Evolutionary conservation across 2,113 vertebrate species (phyloP), one percentile per base, ranked within the genome.

Genomic region (Platichthys stellatus): DNA sequence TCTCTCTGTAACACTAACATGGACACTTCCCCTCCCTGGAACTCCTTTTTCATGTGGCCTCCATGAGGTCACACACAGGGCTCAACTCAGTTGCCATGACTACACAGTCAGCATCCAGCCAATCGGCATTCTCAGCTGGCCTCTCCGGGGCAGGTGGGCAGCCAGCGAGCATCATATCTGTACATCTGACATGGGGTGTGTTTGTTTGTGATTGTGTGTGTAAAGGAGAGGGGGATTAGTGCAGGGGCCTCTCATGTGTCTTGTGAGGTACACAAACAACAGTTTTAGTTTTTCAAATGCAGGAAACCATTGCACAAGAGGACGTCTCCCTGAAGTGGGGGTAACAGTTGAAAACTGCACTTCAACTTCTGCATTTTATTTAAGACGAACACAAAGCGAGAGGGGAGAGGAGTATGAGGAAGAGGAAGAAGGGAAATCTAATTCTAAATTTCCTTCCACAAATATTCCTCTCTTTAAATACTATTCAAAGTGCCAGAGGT

Each of bases 81-180:
- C 85, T 82, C 59, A 72, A 89, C 81, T 88, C 81, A 78, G 89
- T 89, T 90, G 80, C 86, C 88, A 90, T 90, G 87, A 82, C 83
- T 76, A 88, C 87, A 75, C 81, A 72, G 64, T 68, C 68, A 87
- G 74, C 72, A 77, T 86, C 63, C 66, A 85, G 75, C 84, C 86
- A 85, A 88, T 86, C 12, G 45, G 81, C 75, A 67, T 66, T 80
- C 75, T 82, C 69, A 74, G 78, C 47, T 78, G 76, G 63, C 78
- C 81, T 72, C 76, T 72, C 8, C 69, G 70, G 80, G 74, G 70
- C 76, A 73, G 82, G 85, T 78, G 74, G 74, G 81, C 76, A 81
- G 76, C 73, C 76, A 70, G 80, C 69, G 38, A 72, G 76, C 83
- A 72, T 86, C 84, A 61, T 83, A 88, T 88, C 84, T 79, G 76